Percentiles rank a stretch among this genome's conserved stretches.
These are phyloP conservation scores for Lycaon pictus DNA, from an alignment of 2,113 vertebrate species.

Conservation along the genomic window DNA sequence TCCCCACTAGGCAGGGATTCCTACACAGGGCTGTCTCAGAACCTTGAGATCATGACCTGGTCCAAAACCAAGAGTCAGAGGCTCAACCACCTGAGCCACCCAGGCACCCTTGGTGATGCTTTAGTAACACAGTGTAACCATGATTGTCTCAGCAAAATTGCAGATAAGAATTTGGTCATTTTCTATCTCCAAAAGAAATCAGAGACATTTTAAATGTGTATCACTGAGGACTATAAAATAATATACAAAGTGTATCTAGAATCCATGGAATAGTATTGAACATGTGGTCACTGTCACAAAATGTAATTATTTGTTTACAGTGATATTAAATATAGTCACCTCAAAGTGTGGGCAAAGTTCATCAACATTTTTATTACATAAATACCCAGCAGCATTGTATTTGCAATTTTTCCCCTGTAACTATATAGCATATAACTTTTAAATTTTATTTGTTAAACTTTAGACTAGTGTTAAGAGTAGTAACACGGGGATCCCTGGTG, in stretches of 20 bases:
- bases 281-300: not conserved
- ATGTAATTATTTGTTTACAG: not conserved
- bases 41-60: not conserved
- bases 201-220: not conserved
- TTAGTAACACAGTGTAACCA: not conserved
- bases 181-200: not conserved
- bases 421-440: not conserved
- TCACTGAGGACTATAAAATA: not conserved
- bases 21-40: not conserved
- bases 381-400: not conserved
- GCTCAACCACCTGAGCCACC: not conserved
- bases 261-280: not conserved
- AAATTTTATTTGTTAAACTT: constrained; percentile 73
- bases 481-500: not conserved
- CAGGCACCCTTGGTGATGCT: not conserved
- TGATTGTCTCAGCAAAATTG: not conserved
- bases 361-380: constrained; percentile 10
- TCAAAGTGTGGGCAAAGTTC: not conserved
- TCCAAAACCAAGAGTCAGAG: not conserved
- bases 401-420: not conserved
- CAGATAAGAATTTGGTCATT: not conserved
- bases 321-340: not conserved
- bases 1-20: not conserved
- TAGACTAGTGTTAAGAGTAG: not conserved
- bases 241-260: not conserved